Evolutionary conservation across 2,888 invertebrate genomes (phyloP).

Genomic region (Alloscopus bannaensis): DNA sequence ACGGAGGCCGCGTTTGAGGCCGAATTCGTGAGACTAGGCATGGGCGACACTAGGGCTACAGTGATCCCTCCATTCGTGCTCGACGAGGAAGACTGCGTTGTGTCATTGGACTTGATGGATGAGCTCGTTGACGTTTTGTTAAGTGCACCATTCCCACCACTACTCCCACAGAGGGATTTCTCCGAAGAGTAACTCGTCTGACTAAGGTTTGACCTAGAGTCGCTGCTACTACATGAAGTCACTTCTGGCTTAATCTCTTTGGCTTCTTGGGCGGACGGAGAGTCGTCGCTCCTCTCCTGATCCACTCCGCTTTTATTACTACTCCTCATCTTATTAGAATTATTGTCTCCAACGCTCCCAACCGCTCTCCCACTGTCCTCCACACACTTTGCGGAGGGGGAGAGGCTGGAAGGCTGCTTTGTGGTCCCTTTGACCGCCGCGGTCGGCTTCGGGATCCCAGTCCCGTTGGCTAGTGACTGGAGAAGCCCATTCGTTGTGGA

Average conservation of each 20-base stretch:
- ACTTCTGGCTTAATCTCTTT: conserved; percentile 39
- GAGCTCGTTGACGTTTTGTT: conserved; percentile 63
- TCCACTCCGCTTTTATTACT: background rate
- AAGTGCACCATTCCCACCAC: conserved; percentile 19
- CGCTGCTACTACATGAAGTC: conserved; percentile 49
- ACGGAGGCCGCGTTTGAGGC: conserved; percentile 65
- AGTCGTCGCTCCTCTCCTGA: background rate
- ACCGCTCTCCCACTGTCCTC: no score
- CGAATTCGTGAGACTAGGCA: conserved; percentile 77
- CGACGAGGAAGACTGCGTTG: conserved; percentile 13
- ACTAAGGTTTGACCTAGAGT: conserved; percentile 59
- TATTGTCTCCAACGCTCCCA: no score
- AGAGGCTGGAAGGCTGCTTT: conserved; percentile 76
- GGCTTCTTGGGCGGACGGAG: background rate
- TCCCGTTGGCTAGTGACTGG: conserved; percentile 76
- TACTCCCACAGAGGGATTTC: conserved; percentile 46
- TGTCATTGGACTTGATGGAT: conserved; percentile 52
- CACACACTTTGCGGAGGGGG: no score
- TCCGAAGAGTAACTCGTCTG: conserved; percentile 56
- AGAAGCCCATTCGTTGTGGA: conserved; percentile 54
- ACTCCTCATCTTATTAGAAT: background rate
- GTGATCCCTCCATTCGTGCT: conserved; percentile 66
- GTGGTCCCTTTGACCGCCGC: conserved; percentile 94
- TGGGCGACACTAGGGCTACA: conserved; percentile 84
- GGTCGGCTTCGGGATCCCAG: conserved; percentile 92